A percentile compares a stretch with the other conserved stretches of the same genome.
phyloP scores from a whole-genome alignment of 2,797 vertebrate species.

The Phalloptychus januarius region DNA sequence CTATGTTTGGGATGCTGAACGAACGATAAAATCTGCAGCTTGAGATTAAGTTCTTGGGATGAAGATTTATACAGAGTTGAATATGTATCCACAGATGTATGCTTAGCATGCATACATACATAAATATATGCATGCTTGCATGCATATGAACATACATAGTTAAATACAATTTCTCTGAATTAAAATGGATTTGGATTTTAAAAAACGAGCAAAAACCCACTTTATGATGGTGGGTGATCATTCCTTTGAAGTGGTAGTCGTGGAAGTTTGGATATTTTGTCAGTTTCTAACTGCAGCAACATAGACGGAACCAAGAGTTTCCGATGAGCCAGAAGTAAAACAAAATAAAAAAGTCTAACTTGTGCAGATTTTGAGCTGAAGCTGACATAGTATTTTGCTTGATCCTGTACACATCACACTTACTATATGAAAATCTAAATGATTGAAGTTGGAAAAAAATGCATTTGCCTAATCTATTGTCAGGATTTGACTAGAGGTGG shows the following conservation, averaged over 20 bases:
- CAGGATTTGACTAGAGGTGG: background rate
- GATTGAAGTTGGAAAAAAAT: background rate
- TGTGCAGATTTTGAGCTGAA: background rate
- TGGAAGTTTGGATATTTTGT: background rate
- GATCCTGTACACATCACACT: background rate
- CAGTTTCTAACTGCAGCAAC: background rate
- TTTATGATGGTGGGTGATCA: background rate
- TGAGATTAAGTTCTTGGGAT: background rate
- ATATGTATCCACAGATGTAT: background rate
- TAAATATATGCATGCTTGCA: background rate
- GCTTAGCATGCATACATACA: background rate
- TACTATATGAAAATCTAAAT: background rate
- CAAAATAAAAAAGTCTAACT: background rate
- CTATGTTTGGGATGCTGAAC: background rate
- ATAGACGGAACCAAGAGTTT: background rate
- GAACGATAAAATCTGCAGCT: background rate
- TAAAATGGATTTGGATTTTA: background rate
- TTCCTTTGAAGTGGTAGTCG: background rate
- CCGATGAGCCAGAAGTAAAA: background rate
- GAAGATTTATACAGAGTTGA: background rate
- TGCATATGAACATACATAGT: background rate
- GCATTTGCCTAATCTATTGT: background rate
- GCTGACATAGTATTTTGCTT: background rate
- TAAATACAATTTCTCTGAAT: background rate
- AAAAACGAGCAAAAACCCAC: background rate